A percentile compares a stretch with the other conserved stretches of the same genome.
These are phyloP conservation scores for Pheosia gnoma DNA, from an alignment of 2,888 invertebrate species.

Conservation along the genomic window DNA sequence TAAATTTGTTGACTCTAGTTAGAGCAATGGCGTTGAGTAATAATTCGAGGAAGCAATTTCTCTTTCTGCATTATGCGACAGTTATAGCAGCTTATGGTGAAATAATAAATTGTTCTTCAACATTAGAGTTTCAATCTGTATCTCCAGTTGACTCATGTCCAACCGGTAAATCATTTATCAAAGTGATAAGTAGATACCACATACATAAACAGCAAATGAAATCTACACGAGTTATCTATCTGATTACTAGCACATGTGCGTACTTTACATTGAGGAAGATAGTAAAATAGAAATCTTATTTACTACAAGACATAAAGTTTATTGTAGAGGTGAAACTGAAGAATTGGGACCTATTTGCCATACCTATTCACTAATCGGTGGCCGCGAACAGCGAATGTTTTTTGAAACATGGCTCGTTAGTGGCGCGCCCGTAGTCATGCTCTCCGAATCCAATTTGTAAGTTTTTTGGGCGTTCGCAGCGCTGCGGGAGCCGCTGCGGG, in stretches of 20 bases:
- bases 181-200: too few species aligned
- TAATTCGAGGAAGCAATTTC: constrained; percentile 20
- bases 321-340: too few species aligned
- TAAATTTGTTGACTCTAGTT: constrained; percentile 28
- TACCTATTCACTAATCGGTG: not conserved
- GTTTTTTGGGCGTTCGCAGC: constrained; percentile 64
- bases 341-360: not conserved
- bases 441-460: constrained; percentile 61
- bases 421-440: constrained; percentile 36
- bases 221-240: too few species aligned
- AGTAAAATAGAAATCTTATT: too few species aligned
- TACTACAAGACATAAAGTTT: too few species aligned
- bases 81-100: not conserved
- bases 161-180: too few species aligned
- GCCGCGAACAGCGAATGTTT: constrained; percentile 46
- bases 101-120: not conserved
- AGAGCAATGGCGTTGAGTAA: constrained; percentile 21
- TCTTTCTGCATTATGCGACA: constrained; percentile 10
- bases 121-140: too few species aligned
- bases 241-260: too few species aligned
- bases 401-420: constrained; percentile 61
- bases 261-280: too few species aligned
- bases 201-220: too few species aligned
- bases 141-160: too few species aligned
- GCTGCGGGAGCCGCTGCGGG: constrained; percentile 64